A percentile compares a stretch with the other conserved stretches of the same genome.
Conservation (phyloP, 2,113 vertebrate species). For the Myrmecobius fasciatus region DNA sequence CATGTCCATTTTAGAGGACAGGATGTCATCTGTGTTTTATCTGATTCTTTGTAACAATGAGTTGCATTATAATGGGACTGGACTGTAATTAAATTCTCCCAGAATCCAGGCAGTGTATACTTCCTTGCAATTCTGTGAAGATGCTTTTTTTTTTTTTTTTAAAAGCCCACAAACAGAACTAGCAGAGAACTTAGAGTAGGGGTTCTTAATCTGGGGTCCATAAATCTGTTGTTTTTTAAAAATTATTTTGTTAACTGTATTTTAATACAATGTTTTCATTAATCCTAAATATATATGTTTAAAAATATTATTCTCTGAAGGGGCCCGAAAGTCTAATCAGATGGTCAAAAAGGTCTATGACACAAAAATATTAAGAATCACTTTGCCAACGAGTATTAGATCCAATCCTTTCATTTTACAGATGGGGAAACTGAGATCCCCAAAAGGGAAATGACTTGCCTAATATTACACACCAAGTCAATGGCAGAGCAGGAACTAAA, state of each 20-base stretch:
- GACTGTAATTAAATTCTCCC: background rate
- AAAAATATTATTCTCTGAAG: background rate
- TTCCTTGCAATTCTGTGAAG: background rate
- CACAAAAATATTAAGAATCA: background rate
- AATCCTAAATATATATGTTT: background rate
- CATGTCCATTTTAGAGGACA: background rate
- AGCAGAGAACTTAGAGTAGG: background rate
- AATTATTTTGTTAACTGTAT: background rate
- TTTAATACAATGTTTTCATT: background rate
- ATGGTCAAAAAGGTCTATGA: background rate
- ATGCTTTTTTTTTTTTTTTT: background rate
- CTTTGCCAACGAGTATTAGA: background rate
- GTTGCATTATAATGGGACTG: background rate
- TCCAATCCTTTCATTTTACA: background rate
- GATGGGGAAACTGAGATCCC: background rate
- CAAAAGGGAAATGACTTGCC: background rate
- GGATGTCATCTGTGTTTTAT: constrained; percentile 2
- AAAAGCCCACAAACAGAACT: background rate
- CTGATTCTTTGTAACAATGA: background rate
- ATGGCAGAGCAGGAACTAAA: background rate
- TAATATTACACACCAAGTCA: background rate
- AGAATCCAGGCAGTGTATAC: background rate
- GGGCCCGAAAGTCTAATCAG: background rate
- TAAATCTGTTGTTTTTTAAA: background rate
- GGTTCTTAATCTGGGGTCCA: background rate